Evolutionary conservation across 2,113 vertebrate species (phyloP).

Genomic region (Lichenostomus cassidix): DNA sequence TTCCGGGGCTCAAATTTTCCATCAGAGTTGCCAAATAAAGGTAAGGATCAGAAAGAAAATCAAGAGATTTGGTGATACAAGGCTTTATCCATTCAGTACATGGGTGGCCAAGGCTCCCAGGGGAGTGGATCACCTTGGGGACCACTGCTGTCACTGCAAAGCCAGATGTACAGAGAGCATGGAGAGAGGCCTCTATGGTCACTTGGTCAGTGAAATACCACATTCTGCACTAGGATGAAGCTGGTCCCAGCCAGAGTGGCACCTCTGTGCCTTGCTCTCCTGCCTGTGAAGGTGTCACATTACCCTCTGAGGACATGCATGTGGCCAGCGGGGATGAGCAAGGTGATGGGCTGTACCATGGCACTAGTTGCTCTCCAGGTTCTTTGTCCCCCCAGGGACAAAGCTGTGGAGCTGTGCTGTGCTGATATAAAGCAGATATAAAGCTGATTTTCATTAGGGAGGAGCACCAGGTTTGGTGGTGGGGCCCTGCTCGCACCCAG

Average conservation of each 20-base stretch:
- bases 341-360: neutral
- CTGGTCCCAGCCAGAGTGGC: neutral
- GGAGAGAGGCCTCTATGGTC: neutral
- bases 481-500: neutral
- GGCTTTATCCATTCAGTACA: fast-evolving
- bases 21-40: neutral
- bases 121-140: neutral
- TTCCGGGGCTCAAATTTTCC: neutral
- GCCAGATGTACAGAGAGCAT: neutral
- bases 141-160: neutral
- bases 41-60: neutral
- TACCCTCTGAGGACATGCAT: fast-evolving
- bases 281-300: neutral
- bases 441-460: slow-evolving; percentile 26
- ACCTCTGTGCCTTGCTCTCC: neutral
- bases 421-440: slow-evolving; percentile 31
- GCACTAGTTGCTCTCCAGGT: neutral
- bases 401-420: neutral
- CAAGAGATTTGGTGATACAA: neutral
- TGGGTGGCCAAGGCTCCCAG: fast-evolving
- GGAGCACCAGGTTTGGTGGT: neutral
- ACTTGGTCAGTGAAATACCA: fast-evolving
- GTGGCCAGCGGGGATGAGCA: neutral
- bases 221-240: neutral
- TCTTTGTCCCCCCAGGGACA: neutral